Conservation (phyloP, 2,888 invertebrate species). For the Rhabditoides inermis region DNA sequence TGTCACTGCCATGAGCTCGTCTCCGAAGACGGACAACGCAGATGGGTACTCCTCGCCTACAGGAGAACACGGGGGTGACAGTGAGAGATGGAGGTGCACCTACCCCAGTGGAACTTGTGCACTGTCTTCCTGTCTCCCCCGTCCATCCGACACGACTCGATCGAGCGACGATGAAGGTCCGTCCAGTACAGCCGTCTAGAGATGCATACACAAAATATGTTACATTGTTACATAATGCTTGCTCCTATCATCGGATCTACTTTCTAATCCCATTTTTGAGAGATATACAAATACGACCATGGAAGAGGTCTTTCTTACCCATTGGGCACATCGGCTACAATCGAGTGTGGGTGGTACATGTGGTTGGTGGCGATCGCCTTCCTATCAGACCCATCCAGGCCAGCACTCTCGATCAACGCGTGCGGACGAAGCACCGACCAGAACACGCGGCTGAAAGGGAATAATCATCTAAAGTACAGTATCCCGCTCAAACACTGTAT, state of each 20-base stretch:
- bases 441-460: conserved; percentile 2
- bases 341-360: conserved; percentile 72
- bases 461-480: neutral
- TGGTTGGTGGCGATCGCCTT: conserved; percentile 73
- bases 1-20: conserved; percentile 64
- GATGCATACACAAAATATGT: neutral
- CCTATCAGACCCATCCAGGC: conserved; percentile 70
- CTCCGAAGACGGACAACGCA: conserved; percentile 69
- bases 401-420: conserved; percentile 68
- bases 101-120: conserved; percentile 53
- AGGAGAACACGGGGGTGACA: neutral
- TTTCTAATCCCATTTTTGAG: no score
- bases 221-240: no score
- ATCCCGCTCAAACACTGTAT: neutral
- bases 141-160: conserved; percentile 66
- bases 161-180: conserved; percentile 69
- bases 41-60: conserved; percentile 62
- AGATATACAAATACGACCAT: no score
- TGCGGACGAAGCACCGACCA: conserved; percentile 6
- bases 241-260: no score
- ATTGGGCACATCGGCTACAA: conserved; percentile 69
- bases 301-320: no score
- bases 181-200: conserved; percentile 69
- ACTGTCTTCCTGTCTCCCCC: conserved; percentile 65
- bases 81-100: neutral